Evolutionary conservation across 2,113 vertebrate genomes (phyloP), one percentile per base, ranked within the genome.

Genomic region (Sula dactylatra): DNA sequence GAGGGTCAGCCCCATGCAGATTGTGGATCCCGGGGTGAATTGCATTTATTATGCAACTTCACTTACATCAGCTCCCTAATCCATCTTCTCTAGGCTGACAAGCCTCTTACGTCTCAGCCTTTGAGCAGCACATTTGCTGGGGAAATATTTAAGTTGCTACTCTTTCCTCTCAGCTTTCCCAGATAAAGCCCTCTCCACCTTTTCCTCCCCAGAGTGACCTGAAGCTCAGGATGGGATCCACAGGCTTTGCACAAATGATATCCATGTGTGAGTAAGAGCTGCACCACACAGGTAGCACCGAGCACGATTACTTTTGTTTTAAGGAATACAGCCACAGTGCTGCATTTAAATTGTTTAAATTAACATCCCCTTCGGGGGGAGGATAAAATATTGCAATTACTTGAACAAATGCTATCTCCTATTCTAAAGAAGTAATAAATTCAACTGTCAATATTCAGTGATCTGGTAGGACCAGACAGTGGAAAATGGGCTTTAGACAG

Each of bases 341-440:
- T 22, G 13, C 2, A 13, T 59, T 76, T 56, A 42, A 74, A 40
- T 54, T 7, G 26, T 64, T 71, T 54, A 45, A 52, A 8, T n/a
- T 36, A 18, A 3, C 0, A 0, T 8, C 8, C 6, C 17, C 3
- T 83, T 61, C 15, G 17, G 0, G 4, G 40, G 31, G 14, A 52
- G 24, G 20, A 52, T 34, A 47, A 85, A 90, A 52, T 25, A 36
- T 8, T 67, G 32, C 34, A n/a, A 3, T 20, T 19, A 47, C 16
- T 36, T 16, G 17, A 79, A 8, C 9, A 49, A 78, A 58, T 1
- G 0, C 2, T 49, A 1, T 15, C 59, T 66, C 40, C n/a, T 59
- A 9, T 31, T 89, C 18, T 71, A 55, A 88, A 86, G 27, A 16
- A 58, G 26, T 31, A 74, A 47, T 19, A 36, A 56, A 45, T 58